Base-by-base conservation (phyloP, 2,888 invertebrate species). In the Acleris holmiana region DNA sequence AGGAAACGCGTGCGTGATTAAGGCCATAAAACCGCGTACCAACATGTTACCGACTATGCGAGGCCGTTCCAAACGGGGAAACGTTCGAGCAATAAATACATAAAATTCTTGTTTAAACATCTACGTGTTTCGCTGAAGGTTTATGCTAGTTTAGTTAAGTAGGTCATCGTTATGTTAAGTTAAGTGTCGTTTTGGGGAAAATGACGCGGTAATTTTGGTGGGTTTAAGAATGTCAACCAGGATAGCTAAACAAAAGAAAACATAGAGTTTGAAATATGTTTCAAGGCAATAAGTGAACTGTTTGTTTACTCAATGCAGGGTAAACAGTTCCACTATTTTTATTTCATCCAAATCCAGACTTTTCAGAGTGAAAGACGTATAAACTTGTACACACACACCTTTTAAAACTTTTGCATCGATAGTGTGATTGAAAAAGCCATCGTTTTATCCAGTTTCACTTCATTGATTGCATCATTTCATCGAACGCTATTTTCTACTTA, bases 31-130 rank as follows among this genome's bases (percentile, higher is more conserved):
- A 53, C 57, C 58, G 51, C 57, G 63, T 58, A 53, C 63, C 58
- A 63, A 58, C 63, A 58, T 63, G 63, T 63, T 63, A 63, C 63
- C 63, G 47, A 25, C 23, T 63, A 53, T 63, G 58, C 58, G 58
- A 63, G 63, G 63, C 58, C 63, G 51, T 63, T 58, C 51, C 23
- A 46, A 58, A 63, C 58, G 53, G 63, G 63, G 53, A 58, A 63
- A 58, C 51, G 47, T 63, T 58, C 63, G 51, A 51, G 58, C 57
- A 63, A 63, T 63, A 63, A 63, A 63, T 63, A 63, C 63, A 58
- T 63, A 63, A 63, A 63, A 58, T 63, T 63, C 63, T 63, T 63
- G 63, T 63, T 63, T 58, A 63, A 63, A 63, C 58, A 63, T 47
- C 57, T 53, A 63, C 62, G 62, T 63, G 62, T 56, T 62, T 56